Base-by-base conservation (phyloP, 2,113 vertebrate species). In the Aepyceros melampus region DNA sequence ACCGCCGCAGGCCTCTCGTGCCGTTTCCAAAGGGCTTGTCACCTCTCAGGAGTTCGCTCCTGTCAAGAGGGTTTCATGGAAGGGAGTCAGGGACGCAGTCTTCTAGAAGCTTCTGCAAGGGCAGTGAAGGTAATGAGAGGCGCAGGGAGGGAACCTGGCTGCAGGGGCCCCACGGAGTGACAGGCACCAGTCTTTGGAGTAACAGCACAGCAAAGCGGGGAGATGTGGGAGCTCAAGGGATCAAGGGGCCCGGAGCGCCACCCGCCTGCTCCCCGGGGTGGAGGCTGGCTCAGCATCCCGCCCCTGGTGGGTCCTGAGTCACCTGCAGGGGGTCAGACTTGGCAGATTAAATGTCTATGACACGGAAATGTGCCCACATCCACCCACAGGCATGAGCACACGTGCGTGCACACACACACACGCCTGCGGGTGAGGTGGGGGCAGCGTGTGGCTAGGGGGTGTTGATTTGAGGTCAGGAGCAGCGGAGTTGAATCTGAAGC, bases 381-480 rank as follows among this genome's bases (percentile, higher is more conserved):
- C 17, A 7, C 17, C 9, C 31, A 7, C 5, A 33, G 10, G 29
- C 31, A 1, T 49, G 17, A 21, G 5, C 78, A 51, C 47, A 6
- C 2, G 6, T 15, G 40, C 0, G 0, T 0, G 0, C 45, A 78
- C 40, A 43, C 56, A 1, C 45, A 49, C 62, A 2, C 47, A 36
- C 0, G 0, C 23, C 2, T 1, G 0, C 0, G 1, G 6, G 6
- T 6, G 1, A 43, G n/a, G 12, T n/a, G 5, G 6, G 25, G 16
- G 16, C n/a, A 10, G 62, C 40, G 21, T 4, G 31, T 3, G 23
- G 62, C 62, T 11, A 2, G 0, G 29, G 47, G 10, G 4, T 9
- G 5, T 6, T 3, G n/a, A 14, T 33, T 0, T 1, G 3, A 14
- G 51, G 31, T 13, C 49, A 13, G 29, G 40, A 29, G 51, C 40